These are phyloP conservation scores for Arrhamphus sclerolepis DNA, from an alignment of 2,797 vertebrate genomes.

Conservation along the genomic window DNA sequence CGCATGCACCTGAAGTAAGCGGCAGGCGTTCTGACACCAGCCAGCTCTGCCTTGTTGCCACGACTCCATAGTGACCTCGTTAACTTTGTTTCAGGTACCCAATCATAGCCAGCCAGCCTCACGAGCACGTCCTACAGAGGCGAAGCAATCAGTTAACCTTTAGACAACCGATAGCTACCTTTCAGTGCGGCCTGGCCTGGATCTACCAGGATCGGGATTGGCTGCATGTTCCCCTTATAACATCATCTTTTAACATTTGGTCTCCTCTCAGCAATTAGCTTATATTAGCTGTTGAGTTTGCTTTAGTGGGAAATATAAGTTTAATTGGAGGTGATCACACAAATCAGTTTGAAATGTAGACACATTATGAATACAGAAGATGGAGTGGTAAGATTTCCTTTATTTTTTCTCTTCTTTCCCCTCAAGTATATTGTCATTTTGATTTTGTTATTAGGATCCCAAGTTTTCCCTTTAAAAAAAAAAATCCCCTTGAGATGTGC, in stretches of 20 bases:
- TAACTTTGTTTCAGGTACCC: conserved; percentile 79
- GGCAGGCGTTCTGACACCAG: conserved; percentile 19
- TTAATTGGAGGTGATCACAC: conserved; percentile 23
- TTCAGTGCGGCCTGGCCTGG: conserved; percentile 53
- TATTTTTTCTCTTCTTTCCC: neutral
- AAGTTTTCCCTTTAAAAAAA: conserved; percentile 26
- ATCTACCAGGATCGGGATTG: too few species aligned
- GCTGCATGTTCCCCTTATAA: conserved; percentile 24
- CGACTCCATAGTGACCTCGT: conserved; percentile 76
- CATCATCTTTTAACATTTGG: conserved; percentile 39
- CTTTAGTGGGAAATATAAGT: conserved; percentile 15
- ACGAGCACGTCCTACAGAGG: conserved; percentile 57
- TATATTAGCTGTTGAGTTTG: conserved; percentile 27
- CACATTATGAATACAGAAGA: conserved; percentile 25
- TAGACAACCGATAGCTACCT: conserved; percentile 81
- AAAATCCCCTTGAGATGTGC: conserved; percentile 46
- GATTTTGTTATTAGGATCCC: conserved; percentile 36
- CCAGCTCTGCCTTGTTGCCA: conserved; percentile 59
- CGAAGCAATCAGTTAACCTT: conserved; percentile 69
- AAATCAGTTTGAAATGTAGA: conserved; percentile 42
- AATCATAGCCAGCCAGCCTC: conserved; percentile 78
- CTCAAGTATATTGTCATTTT: conserved; percentile 27
- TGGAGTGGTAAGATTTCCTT: conserved; percentile 14
- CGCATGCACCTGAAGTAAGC: conserved; percentile 24
- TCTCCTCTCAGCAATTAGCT: conserved; percentile 19